Conservation (phyloP, 2,888 invertebrate genomes). For the Apamea epomidion region DNA sequence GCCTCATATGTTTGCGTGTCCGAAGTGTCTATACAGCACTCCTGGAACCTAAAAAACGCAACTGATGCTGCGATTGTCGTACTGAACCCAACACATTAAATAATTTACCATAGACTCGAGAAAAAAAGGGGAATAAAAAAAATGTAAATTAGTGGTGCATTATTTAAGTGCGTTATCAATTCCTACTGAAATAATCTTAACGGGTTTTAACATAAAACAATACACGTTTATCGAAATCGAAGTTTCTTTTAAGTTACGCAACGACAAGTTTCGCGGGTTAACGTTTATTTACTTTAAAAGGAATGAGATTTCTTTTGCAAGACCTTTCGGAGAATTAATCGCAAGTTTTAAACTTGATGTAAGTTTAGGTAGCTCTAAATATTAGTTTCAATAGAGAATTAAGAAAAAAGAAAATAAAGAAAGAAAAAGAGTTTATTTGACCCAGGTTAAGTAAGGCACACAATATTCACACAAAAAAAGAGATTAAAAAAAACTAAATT, state of each 20-base stretch:
- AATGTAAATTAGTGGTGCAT: background rate
- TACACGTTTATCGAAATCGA: conserved; percentile 13
- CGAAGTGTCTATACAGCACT: background rate
- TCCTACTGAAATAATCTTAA: conserved; percentile 20
- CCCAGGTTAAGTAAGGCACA: too few species aligned
- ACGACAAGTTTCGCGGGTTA: background rate
- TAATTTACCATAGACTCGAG: background rate
- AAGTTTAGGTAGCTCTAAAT: background rate
- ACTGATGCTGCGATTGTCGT: background rate
- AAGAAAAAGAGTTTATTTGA: too few species aligned
- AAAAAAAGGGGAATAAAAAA: background rate
- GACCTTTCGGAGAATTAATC: background rate
- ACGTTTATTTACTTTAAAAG: background rate
- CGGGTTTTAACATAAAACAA: conserved; percentile 28
- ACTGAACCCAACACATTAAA: background rate
- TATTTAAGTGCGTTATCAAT: conserved; percentile 12
- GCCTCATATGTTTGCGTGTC: background rate
- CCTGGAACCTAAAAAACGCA: background rate
- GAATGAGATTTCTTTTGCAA: background rate
- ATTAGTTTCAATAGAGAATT: background rate
- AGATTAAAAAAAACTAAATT: too few species aligned
- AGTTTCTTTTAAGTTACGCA: background rate
- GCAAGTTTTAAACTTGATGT: background rate
- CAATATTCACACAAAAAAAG: too few species aligned
- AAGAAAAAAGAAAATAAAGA: background rate